Base-by-base conservation (phyloP, 2,113 vertebrate species). In the Dasyornis broadbenti region DNA sequence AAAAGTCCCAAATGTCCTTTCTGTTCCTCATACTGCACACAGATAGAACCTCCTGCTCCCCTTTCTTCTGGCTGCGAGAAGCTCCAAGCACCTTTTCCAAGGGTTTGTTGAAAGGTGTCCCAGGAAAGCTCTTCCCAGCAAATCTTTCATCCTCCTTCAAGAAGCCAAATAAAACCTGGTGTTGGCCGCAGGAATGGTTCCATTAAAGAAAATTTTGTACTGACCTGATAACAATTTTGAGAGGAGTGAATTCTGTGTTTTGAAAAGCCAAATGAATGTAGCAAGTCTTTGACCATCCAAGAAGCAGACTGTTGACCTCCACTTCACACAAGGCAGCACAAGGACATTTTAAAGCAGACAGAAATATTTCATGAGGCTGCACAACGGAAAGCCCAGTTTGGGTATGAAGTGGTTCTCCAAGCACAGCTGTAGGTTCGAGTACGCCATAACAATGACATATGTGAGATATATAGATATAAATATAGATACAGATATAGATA, bases 381-480 rank as follows among this genome's bases (percentile, higher is more conserved):
- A 12, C 30, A n/a, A 44, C 1, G 2, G 71, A 27, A 92, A 82
- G 20, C 28, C 5, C 7, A 13, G 19, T 59, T 60, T 35, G 21
- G 30, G 16, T 15, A 16, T 11, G 8, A 15, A 79, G 27, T 0
- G 0, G n/a, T 64, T 80, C 44, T 54, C 21, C 35, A 50, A 47
- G 66, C 23, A 40, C 33, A 85, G 40, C 26, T 54, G 5, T 33
- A 35, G 69, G 63, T 93, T 82, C 60, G 68, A 75, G 23, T 19
- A 30, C 0, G 0, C 30, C 0, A 0, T 50, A 84, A 72, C 11
- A 35, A 54, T 47, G 22, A 35, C 4, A 21, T 40, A 33, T 0
- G 1, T 42, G 42, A 30, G 3, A 28, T 8, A 9, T 10, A 53
- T 8, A 6, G 19, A 4, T 30, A 63, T 40, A 30, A 19, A 13